Base-by-base conservation (phyloP, 2,888 invertebrate genomes). In the Ichneumon xanthorius region DNA sequence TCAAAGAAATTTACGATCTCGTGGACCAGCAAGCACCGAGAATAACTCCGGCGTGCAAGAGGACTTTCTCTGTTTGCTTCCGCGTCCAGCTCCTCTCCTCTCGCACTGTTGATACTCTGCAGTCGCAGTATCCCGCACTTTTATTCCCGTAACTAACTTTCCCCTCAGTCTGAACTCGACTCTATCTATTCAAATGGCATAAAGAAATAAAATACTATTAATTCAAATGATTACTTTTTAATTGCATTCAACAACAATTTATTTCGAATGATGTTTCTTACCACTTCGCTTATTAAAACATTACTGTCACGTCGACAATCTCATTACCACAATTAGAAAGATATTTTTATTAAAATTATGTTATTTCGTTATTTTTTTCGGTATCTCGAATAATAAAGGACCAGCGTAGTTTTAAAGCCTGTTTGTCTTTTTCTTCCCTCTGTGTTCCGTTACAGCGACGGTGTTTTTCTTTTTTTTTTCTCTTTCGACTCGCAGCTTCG, bases 1-100 rank as follows among this genome's bases (percentile, higher is more conserved):
- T 68, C 85, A 83, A 85, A 87, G 85, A 87, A 85, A 87, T 87
- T 87, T 87, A 87, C 83, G 87, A 85, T 45, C 33, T 7, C 72
- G 76, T 77, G 87, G 81, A 80, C 82, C 53, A 50, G 65, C 63
- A 40, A 48, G 53, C 77, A 73, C 68, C 80, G 77, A 71, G 87
- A 83, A 80, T 87, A 84, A 87, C 86, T 86, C 85, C 84, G 71
- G 73, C 81, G 68, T 63, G 77, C 48, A 30, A 76, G 78, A 55
- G 81, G 71, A 83, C 82, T 86, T 86, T 85, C 79, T 78, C 86
- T 80, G 73, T 80, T 76, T 83, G 78, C 77, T 67, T 83, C 63
- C 26, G 72, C 67, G 65, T 67, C 30, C 73, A 7, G 14, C 9
- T 55, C 61, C 4, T 55, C 61, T 53, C 40, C 71, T 11, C 16